Evolutionary conservation across 1,140 invertebrate genomes (phyloP), one percentile per base, ranked within the genome.

Genomic region (Drosophila nannoptera): DNA sequence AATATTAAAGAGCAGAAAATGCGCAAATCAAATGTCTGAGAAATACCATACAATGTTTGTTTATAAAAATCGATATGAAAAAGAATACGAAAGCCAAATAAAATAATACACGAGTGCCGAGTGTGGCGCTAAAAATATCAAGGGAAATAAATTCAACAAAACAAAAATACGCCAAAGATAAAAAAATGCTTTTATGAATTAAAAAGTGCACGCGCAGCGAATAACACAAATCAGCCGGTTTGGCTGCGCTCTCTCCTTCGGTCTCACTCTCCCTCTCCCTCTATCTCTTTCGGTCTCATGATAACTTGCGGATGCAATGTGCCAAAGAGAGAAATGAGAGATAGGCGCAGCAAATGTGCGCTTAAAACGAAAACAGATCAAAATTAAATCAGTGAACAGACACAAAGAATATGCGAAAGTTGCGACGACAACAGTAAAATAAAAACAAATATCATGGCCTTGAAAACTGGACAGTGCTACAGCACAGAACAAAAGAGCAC

Each of bases 121-220:
- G 68, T 82, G 78, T 84, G 78, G 68, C 78, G 78, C 73, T 83
- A 78, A 76, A 83, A 78, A 84, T 83, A 71, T 55, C 69, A 73
- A 84, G 48, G 61, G 29, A 33, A 49, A 56, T 73, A 75, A 67
- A 78, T 56, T 38, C 29, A 36, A 31, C 16, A 58, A 55, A 49
- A 42, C 14, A 46, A 55, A 22, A 42, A 33, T 36, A 49, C 42
- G 40, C 59, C 31, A 46, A 53, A 64, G 29, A 59, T 42, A 82
- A 64, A 62, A 64, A 59, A 50, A 59, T 53, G 32, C n/a, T 67
- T 61, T 63, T 55, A 73, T 73, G 61, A 74, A 60, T 65, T 66
- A 59, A 69, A 43, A 66, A 60, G 55, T 4, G 45, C 22, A 50
- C 22, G 66, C 62, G 46, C 45, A 29, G 16, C 74, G 78, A 74